Evolutionary conservation across 1,140 invertebrate genomes (phyloP), one percentile per base, ranked within the genome.

Genomic region (Drosophila asahinai): DNA sequence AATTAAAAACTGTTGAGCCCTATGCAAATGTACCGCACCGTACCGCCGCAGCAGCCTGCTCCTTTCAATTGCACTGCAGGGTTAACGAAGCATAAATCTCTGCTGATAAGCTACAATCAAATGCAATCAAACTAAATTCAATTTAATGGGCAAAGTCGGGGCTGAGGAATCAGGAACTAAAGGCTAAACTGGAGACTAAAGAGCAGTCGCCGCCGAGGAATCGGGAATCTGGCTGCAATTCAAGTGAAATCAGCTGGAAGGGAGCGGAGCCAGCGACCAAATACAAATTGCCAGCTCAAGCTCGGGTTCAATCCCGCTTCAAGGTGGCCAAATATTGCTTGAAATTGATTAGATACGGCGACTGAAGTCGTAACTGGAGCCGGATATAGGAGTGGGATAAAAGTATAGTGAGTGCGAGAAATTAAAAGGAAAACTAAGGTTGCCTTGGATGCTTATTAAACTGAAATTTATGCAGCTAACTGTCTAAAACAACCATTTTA

Each of bases 61-160:
- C 54, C 63, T 60, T 62, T 30, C 79, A 67, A 83, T 67, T 71
- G 83, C 77, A 75, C 61, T 81, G 70, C 72, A 86, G 66, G 83
- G 55, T 65, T 90, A 90, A 91, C 86, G 86, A 90, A 86, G 86
- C 86, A 90, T 90, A 90, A 90, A 82, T 90, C 76, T 83, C 55
- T 54, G 77, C 86, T 90, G 86, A 90, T 90, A 90, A 90, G 86
- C 86, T 81, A 90, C 86, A 90, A 90, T 90, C 86, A 90, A 90
- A 90, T 86, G 86, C 86, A 86, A 90, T 90, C 86, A 90, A 90
- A 91, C 81, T 82, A 82, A 90, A 90, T 82, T 90, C 86, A 89
- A 84, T 81, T 81, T 81, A 86, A 89, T 90, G 78, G 70, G 51
- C 42, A 75, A 78, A 59, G 67, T 59, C 68, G 17, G 68, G 22